phyloP scores from a whole-genome alignment of 2,797 vertebrate species.

The Toxotes lorentzi region DNA sequence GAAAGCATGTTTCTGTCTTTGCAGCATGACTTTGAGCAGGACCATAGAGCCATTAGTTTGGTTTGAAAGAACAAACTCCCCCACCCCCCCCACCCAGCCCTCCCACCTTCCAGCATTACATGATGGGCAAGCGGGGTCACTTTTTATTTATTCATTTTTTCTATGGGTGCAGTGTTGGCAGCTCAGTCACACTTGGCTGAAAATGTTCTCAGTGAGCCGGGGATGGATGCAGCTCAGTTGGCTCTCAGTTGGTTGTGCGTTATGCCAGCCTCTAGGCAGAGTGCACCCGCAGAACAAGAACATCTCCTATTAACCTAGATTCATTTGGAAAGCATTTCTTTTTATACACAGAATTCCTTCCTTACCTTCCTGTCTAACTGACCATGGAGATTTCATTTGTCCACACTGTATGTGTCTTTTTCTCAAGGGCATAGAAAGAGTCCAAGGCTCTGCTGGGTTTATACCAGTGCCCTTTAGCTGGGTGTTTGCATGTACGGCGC shows the following conservation, averaged over 20 bases:
- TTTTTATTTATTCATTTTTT: constrained; percentile 3
- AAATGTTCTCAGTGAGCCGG: constrained; percentile 54
- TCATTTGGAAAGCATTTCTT: constrained; percentile 43
- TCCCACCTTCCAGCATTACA: constrained; percentile 16
- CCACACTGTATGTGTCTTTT: not conserved
- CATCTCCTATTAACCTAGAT: constrained; percentile 78
- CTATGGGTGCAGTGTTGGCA: constrained; percentile 14
- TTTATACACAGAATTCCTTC: constrained; percentile 41
- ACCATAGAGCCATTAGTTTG: constrained; percentile 2
- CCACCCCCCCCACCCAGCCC: not conserved
- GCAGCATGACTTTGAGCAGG: constrained; percentile 21
- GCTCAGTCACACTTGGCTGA: constrained; percentile 62
- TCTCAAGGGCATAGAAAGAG: not conserved
- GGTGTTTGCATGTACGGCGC: constrained; percentile 23
- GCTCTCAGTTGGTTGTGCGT: constrained; percentile 29
- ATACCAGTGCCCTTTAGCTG: constrained; percentile 5
- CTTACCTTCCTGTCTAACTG: not conserved
- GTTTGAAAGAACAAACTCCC: not conserved
- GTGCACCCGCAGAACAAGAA: constrained; percentile 52
- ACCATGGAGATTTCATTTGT: not conserved
- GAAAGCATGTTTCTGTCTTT: constrained; percentile 17
- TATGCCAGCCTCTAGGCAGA: constrained; percentile 46
- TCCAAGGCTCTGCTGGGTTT: not conserved
- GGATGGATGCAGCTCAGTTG: constrained; percentile 49
- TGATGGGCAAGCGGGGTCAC: not conserved